phyloP scores from a whole-genome alignment of 2,888 invertebrate genomes.

The Ypsolopha sequella region DNA sequence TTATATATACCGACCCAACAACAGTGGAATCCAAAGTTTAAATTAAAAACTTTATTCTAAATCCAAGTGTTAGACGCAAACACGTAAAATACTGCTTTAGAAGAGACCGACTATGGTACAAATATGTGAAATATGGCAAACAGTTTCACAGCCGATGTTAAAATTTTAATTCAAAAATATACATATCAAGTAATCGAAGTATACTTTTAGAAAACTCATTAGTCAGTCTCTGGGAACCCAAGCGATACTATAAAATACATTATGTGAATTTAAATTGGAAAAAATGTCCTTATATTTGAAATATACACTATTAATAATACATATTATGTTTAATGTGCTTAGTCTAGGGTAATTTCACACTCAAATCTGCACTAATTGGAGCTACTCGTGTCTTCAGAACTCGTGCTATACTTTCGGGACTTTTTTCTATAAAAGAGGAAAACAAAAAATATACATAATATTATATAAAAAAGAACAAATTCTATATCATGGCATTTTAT shows the following conservation, averaged over 20 bases:
- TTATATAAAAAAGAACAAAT: conserved; percentile 16
- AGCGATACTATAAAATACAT: neutral
- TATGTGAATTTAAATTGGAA: neutral
- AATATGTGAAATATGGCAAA: no score
- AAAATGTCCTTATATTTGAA: no score
- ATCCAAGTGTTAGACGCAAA: conserved; percentile 18
- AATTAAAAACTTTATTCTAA: neutral
- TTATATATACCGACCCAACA: conserved; percentile 13
- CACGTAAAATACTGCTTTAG: conserved; percentile 10
- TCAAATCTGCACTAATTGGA: conserved; percentile 52
- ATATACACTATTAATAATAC: neutral
- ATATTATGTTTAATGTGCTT: conserved; percentile 9
- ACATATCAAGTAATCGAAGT: neutral
- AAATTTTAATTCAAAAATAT: neutral
- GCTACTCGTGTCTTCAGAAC: conserved; percentile 60
- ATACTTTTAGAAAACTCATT: neutral
- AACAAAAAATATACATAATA: conserved; percentile 31
- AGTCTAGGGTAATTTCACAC: conserved; percentile 25
- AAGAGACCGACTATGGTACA: no score
- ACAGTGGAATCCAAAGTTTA: neutral
- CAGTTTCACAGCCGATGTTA: neutral
- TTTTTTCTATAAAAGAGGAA: conserved; percentile 66
- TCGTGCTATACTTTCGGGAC: conserved; percentile 61
- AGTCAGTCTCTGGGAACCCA: neutral
- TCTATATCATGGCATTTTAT: no score